phyloP scores from a whole-genome alignment of 2,113 vertebrate genomes.

The Caranx melampygus region DNA sequence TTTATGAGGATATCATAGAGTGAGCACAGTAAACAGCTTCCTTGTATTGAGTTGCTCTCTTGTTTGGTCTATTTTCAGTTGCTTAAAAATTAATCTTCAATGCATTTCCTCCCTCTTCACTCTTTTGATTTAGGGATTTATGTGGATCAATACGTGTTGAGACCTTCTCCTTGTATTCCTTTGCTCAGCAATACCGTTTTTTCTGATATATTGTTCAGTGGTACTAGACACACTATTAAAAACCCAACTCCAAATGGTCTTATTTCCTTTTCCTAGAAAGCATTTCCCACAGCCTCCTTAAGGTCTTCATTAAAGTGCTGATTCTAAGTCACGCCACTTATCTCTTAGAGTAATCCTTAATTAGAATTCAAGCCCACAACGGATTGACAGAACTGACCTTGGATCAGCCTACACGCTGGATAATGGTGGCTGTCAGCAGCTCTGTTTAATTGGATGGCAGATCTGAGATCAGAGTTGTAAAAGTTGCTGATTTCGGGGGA shows the following conservation, averaged over 20 bases:
- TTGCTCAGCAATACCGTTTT: not conserved
- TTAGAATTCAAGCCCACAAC: conserved; percentile 24
- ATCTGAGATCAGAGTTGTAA: conserved; percentile 43
- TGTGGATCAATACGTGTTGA: conserved; percentile 6
- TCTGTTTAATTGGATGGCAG: conserved; percentile 31
- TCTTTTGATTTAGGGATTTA: conserved; percentile 1
- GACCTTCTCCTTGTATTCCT: not conserved
- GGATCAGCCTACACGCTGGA: conserved; percentile 27
- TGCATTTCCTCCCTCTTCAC: not conserved
- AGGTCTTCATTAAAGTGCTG: conserved; percentile 24
- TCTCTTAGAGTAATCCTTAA: conserved; percentile 36
- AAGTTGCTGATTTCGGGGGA: conserved; percentile 27
- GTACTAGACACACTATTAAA: not conserved
- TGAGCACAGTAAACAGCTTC: not conserved
- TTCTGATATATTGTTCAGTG: not conserved
- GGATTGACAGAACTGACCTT: conserved; percentile 45
- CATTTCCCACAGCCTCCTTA: not conserved
- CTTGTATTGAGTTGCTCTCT: not conserved
- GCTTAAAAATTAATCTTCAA: not conserved
- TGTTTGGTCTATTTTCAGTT: conserved; percentile 9
- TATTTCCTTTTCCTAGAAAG: not conserved
- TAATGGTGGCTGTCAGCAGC: conserved; percentile 22
- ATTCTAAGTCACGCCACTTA: conserved; percentile 24
- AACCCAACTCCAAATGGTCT: not conserved
- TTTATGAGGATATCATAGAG: not conserved